Base-by-base conservation (phyloP, 2,113 vertebrate genomes). In the Oncorhynchus mykiss region DNA sequence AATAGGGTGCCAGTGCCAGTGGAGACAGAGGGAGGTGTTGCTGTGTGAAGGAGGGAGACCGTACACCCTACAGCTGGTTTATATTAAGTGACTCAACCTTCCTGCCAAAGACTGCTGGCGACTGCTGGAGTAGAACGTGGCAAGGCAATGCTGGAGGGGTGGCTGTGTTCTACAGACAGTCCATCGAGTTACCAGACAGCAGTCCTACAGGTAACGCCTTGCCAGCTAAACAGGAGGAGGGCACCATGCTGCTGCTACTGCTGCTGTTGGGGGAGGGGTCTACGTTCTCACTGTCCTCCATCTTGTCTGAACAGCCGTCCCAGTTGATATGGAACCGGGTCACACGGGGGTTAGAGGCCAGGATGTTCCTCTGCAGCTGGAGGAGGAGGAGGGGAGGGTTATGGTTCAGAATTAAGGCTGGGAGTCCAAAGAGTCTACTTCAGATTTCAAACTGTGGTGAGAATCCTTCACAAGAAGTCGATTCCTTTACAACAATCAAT, bases 271-370 rank as follows among this genome's bases (percentile, higher is more conserved):
- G 90, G 5, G 91, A 59, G 0, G 96, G 94, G 83, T 96, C 96
- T 69, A 96, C 93, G 73, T 94, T 96, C 90, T 97, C 96, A 18
- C 87, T 89, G 81, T 95, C 94, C 86, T 97, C 96, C 90, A 95
- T 92, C 83, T 92, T 91, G 81, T 97, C 94, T 8, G 88, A 84
- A 24, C 88, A 90, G 78, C 92, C 94, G 66, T 97, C 96, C 96
- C 96, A 97, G 87, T 97, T 97, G 92, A 97, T 97, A 73, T 97
- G 96, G 84, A 97, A 97, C 60, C 96, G 92, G 62, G 96, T 97
- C 31, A 97, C 96, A 0, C 96, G 92, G 16, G 96, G 96, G 76
- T 96, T 97, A 1, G 96, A 96, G 9, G 95, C 94, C 83, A 97
- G 79, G 87, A 97, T 96, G 86, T 97, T 97, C 81, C 96, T 93